A percentile compares a stretch with the other conserved stretches of the same genome.
Conservation (phyloP, 2,797 vertebrate species). For the Mormyrops attenuatus region DNA sequence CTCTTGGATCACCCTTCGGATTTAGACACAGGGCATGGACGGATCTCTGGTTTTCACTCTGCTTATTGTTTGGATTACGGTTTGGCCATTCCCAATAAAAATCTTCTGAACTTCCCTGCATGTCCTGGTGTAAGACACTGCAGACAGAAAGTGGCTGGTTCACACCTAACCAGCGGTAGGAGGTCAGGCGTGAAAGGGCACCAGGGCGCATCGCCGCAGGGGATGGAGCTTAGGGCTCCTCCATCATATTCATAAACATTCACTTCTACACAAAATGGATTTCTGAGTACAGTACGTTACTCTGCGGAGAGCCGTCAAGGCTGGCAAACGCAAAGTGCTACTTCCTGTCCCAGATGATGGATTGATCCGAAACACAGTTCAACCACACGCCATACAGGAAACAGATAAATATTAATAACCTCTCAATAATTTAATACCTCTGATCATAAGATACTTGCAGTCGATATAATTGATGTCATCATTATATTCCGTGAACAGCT, state of each 20-base stretch:
- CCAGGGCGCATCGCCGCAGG: not conserved
- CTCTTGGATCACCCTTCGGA: too few species aligned
- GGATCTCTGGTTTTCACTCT: too few species aligned
- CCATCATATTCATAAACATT: not conserved
- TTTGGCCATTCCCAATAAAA: too few species aligned
- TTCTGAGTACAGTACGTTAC: not conserved
- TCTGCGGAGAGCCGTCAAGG: not conserved
- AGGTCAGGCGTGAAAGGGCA: not conserved
- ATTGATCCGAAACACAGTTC: not conserved
- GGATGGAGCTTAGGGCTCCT: not conserved
- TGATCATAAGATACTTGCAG: not conserved
- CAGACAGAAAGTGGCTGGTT: not conserved
- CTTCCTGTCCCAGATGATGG: not conserved
- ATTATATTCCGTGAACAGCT: not conserved
- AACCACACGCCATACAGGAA: not conserved
- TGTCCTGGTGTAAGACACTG: too few species aligned
- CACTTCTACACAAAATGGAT: not conserved
- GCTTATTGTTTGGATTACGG: too few species aligned
- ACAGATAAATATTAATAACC: not conserved
- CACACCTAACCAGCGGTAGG: not conserved
- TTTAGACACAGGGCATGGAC: too few species aligned
- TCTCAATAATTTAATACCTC: slow-evolving; percentile 1
- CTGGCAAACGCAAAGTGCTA: not conserved
- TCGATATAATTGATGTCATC: not conserved
- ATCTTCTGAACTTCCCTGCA: too few species aligned